Evolutionary conservation across 2,797 vertebrate species (phyloP), one percentile per base, ranked within the genome.

Genomic region (Arnoldichthys spilopterus): DNA sequence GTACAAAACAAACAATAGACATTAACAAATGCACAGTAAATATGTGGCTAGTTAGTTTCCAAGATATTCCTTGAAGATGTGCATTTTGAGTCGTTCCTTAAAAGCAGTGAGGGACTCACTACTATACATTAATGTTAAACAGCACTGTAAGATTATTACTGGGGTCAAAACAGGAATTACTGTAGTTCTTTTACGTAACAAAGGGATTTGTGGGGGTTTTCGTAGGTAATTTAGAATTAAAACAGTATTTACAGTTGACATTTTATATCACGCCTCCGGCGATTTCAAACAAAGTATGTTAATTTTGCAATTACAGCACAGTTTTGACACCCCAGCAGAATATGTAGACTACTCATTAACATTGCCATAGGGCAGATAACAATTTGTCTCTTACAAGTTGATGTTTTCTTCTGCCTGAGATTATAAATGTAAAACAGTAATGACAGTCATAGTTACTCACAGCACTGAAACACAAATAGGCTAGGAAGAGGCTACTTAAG

Each of bases 401-500:
- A n/a, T 5, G 53, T 32, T 32, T 28, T 3, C 40, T 61, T 51
- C 16, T 40, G 9, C 22, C 13, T 69, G 22, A 16, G 2, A 40
- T 53, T 11, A 7, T 70, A 13, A 32, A 62, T 40, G 6, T 70
- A 11, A 45, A 43, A 22, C 24, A 70, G 16, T 2, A 49, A 24
- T 63, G 28, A 45, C 32, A 34, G 47, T 49, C 56, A 69, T 40
- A 67, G 64, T 62, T 62, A 61, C 54, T 80, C 12, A 1, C 24
- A 26, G 64, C 70, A 45, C 28, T 69, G 32, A 64, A 69, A 37
- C 40, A 4, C 32, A 71, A 16, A 13, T 51, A 45, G 53, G 13
- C 30, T 32, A 51, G 71, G 66, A 1, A 77, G 66, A 43, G 22
- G 37, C 66, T 61, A 58, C 76, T 82, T 71, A 30, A 74, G 59